phyloP scores from a whole-genome alignment of 2,113 vertebrate species.

The Ammodytes marinus region DNA sequence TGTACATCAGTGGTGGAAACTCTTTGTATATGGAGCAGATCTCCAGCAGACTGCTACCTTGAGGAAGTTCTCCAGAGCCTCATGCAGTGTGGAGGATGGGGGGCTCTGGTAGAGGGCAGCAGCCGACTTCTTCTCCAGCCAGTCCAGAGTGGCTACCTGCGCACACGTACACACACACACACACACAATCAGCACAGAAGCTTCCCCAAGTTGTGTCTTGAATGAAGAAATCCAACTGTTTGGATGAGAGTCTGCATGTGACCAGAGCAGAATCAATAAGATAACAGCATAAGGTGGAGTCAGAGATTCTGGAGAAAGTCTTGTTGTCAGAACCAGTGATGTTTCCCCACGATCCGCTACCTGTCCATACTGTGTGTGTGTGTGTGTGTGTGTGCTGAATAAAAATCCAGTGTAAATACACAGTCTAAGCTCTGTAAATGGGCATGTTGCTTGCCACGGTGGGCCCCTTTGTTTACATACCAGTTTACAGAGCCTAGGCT shows the following conservation, averaged over 20 bases:
- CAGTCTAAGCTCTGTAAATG: too few species aligned
- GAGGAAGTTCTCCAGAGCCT: slow-evolving; percentile 92
- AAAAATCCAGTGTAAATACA: too few species aligned
- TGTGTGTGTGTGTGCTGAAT: too few species aligned
- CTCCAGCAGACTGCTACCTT: slow-evolving; percentile 80
- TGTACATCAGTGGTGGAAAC: background rate
- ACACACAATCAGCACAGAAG: background rate
- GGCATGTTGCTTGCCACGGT: too few species aligned
- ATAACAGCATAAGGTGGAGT: background rate
- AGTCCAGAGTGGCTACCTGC: slow-evolving; percentile 90
- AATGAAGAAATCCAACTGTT: background rate
- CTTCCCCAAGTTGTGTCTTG: too few species aligned
- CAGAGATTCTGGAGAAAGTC: too few species aligned
- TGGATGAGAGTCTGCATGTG: background rate
- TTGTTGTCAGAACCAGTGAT: too few species aligned
- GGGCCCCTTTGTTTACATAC: too few species aligned
- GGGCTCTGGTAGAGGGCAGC: slow-evolving; percentile 88
- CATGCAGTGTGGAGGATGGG: slow-evolving; percentile 87
- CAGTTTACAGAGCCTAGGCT: too few species aligned
- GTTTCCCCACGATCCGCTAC: too few species aligned
- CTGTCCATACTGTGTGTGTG: too few species aligned
- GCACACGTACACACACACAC: slow-evolving; percentile 11
- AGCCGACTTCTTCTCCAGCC: slow-evolving; percentile 92
- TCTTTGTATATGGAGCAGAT: background rate
- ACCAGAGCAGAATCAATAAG: background rate